Conservation (phyloP, 2,797 vertebrate genomes). For the Sphenodon punctatus region DNA sequence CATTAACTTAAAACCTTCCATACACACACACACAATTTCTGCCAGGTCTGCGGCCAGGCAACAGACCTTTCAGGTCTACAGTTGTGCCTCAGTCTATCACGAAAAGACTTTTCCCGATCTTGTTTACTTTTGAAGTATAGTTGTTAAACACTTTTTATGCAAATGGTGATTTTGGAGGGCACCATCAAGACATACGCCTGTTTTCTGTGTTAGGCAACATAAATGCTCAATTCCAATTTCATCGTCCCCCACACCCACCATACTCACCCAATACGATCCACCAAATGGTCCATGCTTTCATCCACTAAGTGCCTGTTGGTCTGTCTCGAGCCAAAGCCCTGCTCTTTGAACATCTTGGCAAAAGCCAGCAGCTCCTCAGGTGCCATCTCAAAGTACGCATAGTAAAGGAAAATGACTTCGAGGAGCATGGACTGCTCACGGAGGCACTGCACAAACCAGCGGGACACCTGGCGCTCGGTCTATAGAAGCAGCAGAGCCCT, state of each 20-base stretch:
- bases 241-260: neutral
- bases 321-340: constrained; percentile 93
- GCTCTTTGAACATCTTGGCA: constrained; percentile 92
- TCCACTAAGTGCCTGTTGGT: constrained; percentile 94
- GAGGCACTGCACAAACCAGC: constrained; percentile 95
- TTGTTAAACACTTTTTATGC: neutral
- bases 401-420: constrained; percentile 96
- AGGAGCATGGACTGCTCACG: constrained; percentile 94
- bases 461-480: constrained; percentile 94
- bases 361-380: constrained; percentile 87
- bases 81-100: neutral
- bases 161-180: neutral
- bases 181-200: neutral
- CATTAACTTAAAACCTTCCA: neutral
- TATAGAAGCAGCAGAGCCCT: constrained; percentile 45
- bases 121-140: neutral
- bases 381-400: constrained; percentile 96
- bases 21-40: too few species aligned
- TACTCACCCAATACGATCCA: constrained; percentile 92
- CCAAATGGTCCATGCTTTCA: constrained; percentile 91
- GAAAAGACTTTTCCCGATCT: neutral
- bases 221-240: neutral
- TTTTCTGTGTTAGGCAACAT: neutral
- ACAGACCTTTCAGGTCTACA: neutral
- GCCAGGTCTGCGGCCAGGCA: neutral